Evolutionary conservation across 2,797 vertebrate genomes (phyloP).

Genomic region (Sparidentex hasta): DNA sequence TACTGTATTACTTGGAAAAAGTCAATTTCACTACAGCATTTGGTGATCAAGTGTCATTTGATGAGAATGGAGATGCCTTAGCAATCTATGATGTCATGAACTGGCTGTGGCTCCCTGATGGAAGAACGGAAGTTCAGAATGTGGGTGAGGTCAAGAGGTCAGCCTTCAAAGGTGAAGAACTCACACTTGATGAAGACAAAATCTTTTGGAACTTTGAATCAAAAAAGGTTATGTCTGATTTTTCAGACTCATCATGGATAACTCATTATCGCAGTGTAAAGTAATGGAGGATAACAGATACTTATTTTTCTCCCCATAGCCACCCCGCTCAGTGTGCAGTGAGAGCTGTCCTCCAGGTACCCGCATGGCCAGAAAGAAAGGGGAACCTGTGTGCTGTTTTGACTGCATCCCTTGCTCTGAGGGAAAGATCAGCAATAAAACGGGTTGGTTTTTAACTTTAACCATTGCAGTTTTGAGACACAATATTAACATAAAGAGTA

Average conservation of each 20-base stretch:
- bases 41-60: slow-evolving; percentile 82
- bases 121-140: slow-evolving; percentile 58
- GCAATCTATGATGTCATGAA: slow-evolving; percentile 83
- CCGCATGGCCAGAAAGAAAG: slow-evolving; percentile 55
- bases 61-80: slow-evolving; percentile 79
- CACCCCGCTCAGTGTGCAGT: slow-evolving; percentile 81
- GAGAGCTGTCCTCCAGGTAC: slow-evolving; percentile 66
- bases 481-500: background rate
- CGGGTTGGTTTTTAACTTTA: no score
- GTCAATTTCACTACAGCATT: slow-evolving; percentile 80
- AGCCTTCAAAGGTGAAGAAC: slow-evolving; percentile 44
- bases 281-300: background rate
- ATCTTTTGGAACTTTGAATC: slow-evolving; percentile 81
- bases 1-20: slow-evolving; percentile 75
- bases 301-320: slow-evolving; percentile 45
- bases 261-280: no score
- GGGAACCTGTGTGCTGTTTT: no score
- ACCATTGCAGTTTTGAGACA: background rate
- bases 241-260: background rate
- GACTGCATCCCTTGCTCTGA: no score
- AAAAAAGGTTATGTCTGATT: slow-evolving; percentile 46
- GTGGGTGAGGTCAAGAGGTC: slow-evolving; percentile 76
- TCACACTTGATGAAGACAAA: slow-evolving; percentile 69
- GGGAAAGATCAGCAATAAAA: no score
- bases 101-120: slow-evolving; percentile 73